phyloP scores from a whole-genome alignment of 2,888 invertebrate genomes.

The Geotrupes spiniger region DNA sequence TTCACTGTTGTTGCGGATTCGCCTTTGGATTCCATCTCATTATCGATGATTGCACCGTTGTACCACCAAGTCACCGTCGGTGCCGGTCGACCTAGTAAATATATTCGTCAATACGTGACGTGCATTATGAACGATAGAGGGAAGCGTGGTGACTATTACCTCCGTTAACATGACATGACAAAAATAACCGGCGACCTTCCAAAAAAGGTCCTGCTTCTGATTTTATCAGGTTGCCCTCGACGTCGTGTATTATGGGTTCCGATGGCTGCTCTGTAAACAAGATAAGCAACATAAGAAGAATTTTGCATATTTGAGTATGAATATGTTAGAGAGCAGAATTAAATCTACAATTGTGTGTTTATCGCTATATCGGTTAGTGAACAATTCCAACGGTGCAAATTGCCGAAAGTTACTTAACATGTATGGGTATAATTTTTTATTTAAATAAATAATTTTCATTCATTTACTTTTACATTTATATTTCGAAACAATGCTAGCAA shows the following conservation, averaged over 20 bases:
- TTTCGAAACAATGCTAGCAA: too few species aligned
- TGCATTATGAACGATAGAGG: too few species aligned
- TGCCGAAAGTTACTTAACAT: too few species aligned
- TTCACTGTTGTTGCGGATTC: slow-evolving; percentile 64
- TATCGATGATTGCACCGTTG: slow-evolving; percentile 70
- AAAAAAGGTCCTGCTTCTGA: slow-evolving; percentile 80
- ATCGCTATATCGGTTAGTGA: too few species aligned
- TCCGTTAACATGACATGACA: slow-evolving; percentile 83
- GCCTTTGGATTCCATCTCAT: slow-evolving; percentile 67
- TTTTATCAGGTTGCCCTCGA: slow-evolving; percentile 75
- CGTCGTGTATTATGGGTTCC: slow-evolving; percentile 77
- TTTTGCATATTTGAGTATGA: too few species aligned
- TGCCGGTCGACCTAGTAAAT: slow-evolving; percentile 68
- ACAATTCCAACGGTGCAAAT: too few species aligned
- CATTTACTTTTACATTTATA: too few species aligned
- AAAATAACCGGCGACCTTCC: slow-evolving; percentile 78
- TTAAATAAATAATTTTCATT: too few species aligned
- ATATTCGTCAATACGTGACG: not conserved
- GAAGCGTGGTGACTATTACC: slow-evolving; percentile 56
- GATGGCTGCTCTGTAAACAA: slow-evolving; percentile 71
- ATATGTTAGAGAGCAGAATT: too few species aligned
- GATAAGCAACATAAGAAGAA: too few species aligned
- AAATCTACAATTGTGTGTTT: too few species aligned
- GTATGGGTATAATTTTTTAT: too few species aligned
- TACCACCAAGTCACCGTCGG: slow-evolving; percentile 84